Base-by-base conservation (phyloP, 2,797 vertebrate species). In the Chrysolophus pictus region DNA sequence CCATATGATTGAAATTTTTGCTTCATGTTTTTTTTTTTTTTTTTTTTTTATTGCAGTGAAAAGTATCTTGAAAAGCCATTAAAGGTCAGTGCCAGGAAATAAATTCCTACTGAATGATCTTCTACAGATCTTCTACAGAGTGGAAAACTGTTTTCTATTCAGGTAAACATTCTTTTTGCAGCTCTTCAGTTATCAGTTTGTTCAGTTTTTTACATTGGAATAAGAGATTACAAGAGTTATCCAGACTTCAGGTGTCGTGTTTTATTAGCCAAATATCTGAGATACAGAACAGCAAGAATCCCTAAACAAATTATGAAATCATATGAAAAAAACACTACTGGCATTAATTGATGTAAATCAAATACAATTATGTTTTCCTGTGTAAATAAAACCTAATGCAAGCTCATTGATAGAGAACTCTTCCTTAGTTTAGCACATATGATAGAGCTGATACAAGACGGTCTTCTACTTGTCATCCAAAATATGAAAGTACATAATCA, bases 51-150 rank as follows among this genome's bases (percentile, higher is more conserved):
- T 83, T 90, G 16, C 15, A 55, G 28, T 81, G 56, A 80, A 82
- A 26, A 75, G 24, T 76, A 60, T 4, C 21, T 88, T 67, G 83
- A 88, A 78, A 51, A 85, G 74, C n/a, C 31, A 28, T 56, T 78
- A 88, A 94, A 96, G 80, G 84, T 94, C 93, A 95, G 6, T 69
- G 35, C 3, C 78, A 91, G 88, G 84, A 94, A 94, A 35, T 21
- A 79, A 70, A 91, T 72, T 3, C 2, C 68, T 86, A 78, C 51
- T 64, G 56, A 26, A 6, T 4, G 39, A 26, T 39, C 4, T 88
- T 11, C 26, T 39, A 47, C 23, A 84, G n/a, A 74, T n/a, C n/a
- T n/a, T n/a, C 23, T 18, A 29, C n/a, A 29, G 2, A 60, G 33
- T 55, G 35, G 51, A 88, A 90, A 14, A 86, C 62, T 26, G 7